Evolutionary conservation across 2,888 invertebrate species (phyloP), one percentile per base, ranked within the genome.

Genomic region (Drosophila putrida): DNA sequence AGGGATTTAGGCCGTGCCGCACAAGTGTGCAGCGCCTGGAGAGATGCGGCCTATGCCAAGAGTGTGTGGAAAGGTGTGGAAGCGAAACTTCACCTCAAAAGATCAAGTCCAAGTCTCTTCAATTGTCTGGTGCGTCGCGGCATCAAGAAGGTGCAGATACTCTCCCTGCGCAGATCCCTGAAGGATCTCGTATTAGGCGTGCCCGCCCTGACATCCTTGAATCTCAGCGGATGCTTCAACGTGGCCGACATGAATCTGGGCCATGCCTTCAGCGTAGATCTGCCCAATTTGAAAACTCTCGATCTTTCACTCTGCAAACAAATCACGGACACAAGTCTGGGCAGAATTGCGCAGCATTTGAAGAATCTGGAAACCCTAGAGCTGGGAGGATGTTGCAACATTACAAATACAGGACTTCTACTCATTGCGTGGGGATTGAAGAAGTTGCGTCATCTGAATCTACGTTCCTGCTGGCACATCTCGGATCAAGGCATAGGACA

Each of bases 11-110:
- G 98, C 2, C 94, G 97, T 44, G 98, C 96, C 20, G 97, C 98
- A 3, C 97, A 97, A 93, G 98, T 98, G 73, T 97, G 97, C 92
- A 94, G 95, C 62, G 93, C 96, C 65, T 98, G 98, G 98, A 94
- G 97, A 68, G 98, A 98, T 90, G 98, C 98, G 47, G 96, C 97
- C 33, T 98, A 98, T 93, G 96, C 97, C 86, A 96, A 97, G 84
- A 96, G 96, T 41, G 98, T 98, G 20, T 98, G 98, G 98, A 95
- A 97, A 80, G 97, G 97, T 57, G 97, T 98, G 35, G 97, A 98
- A 91, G 98, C 98, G 0, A 96, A 97, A 82, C 93, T 98, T 73
- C 98, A 98, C 92, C 94, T 98, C 53, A 94, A 97, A 71, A 94
- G 96, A 81, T 95, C 97, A 71, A 96, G 96, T 71, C 96, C 96